Percentiles rank a stretch among this genome's conserved stretches.
phyloP scores from a whole-genome alignment of 2,888 invertebrate genomes.

The Philereme transversata region DNA sequence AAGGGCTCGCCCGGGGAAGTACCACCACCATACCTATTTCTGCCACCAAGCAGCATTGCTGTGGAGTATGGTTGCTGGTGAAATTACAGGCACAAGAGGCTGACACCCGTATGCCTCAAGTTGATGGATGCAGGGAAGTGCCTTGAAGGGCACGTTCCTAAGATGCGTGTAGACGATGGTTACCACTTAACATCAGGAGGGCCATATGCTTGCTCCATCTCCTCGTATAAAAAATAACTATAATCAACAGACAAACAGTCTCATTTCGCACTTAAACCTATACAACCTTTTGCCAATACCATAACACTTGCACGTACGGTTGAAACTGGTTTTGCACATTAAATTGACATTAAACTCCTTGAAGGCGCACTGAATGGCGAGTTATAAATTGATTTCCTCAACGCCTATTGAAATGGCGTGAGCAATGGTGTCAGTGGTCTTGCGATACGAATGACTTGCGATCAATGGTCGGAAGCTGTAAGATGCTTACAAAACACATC shows the following conservation, averaged over 20 bases:
- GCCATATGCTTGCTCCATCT: too few species aligned
- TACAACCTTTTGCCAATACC: slow-evolving; percentile 2
- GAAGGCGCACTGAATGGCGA: slow-evolving; percentile 34
- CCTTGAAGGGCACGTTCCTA: too few species aligned
- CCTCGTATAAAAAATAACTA: too few species aligned
- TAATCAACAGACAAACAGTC: background rate
- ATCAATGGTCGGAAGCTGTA: slow-evolving; percentile 26
- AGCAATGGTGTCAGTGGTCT: slow-evolving; percentile 43
- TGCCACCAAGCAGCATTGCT: too few species aligned
- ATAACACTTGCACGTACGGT: slow-evolving; percentile 4
- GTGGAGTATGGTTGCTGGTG: too few species aligned
- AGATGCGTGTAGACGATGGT: too few species aligned
- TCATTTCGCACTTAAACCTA: background rate
- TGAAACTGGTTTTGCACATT: slow-evolving; percentile 37
- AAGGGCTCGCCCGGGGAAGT: too few species aligned
- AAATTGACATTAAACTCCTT: slow-evolving; percentile 36
- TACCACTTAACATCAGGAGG: too few species aligned
- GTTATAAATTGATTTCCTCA: slow-evolving; percentile 52
- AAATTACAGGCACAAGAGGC: too few species aligned
- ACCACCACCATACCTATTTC: too few species aligned
- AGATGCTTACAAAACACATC: slow-evolving; percentile 11
- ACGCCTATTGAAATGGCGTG: slow-evolving; percentile 45
- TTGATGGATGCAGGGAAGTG: too few species aligned
- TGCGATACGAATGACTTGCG: slow-evolving; percentile 5
- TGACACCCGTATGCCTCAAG: too few species aligned